Evolutionary conservation across 2,888 invertebrate genomes (phyloP).

Genomic region (Arctia plantaginis): DNA sequence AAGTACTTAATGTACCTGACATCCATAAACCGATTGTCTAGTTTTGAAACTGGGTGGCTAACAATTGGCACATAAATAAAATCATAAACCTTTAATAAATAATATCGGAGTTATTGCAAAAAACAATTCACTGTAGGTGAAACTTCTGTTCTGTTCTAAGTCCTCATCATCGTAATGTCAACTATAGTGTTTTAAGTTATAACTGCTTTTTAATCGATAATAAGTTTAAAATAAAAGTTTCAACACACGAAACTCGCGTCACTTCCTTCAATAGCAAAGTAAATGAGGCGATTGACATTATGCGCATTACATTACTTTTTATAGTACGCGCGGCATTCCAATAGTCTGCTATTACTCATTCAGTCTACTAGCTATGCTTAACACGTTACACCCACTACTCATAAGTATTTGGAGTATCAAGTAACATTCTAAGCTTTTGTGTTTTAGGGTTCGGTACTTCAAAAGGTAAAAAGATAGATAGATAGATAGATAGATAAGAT

Average conservation of each 20-base stretch:
- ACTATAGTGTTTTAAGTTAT: not conserved
- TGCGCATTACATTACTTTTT: not conserved
- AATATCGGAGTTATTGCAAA: too few species aligned
- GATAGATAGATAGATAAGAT: too few species aligned
- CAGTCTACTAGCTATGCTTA: not conserved
- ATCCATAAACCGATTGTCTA: not conserved
- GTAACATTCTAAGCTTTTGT: not conserved
- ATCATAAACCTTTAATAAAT: too few species aligned
- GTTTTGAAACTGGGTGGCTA: not conserved
- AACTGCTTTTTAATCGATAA: not conserved
- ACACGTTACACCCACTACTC: not conserved
- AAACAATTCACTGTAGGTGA: too few species aligned
- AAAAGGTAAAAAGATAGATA: too few species aligned
- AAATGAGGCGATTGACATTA: constrained; percentile 6
- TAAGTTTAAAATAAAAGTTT: not conserved
- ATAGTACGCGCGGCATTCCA: not conserved
- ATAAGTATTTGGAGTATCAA: not conserved
- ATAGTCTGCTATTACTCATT: not conserved
- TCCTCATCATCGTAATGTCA: not conserved
- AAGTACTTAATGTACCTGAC: too few species aligned
- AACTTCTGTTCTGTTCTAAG: too few species aligned
- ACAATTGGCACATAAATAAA: not conserved
- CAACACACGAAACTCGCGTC: not conserved
- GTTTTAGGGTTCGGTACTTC: too few species aligned
- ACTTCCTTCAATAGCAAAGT: not conserved